These are phyloP conservation scores for Xanthia togata DNA, from an alignment of 2,888 invertebrate species.

Conservation along the genomic window DNA sequence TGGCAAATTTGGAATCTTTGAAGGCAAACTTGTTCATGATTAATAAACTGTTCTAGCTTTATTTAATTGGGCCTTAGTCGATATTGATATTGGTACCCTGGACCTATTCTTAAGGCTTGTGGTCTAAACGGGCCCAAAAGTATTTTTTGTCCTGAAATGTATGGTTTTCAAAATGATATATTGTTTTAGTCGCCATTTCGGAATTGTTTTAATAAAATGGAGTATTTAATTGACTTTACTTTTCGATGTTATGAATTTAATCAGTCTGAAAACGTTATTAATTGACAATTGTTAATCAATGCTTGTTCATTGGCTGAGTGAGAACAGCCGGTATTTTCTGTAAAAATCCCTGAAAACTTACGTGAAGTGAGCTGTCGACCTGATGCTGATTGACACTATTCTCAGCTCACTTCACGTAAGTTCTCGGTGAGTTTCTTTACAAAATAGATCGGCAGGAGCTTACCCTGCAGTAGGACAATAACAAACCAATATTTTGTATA, in stretches of 20 bases:
- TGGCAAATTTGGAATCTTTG: not conserved
- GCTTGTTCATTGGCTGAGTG: not conserved
- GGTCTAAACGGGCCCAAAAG: not conserved
- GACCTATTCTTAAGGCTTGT: too few relatives aligned
- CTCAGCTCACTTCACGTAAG: not conserved
- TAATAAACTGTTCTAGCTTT: not conserved
- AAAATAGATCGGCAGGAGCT: not conserved
- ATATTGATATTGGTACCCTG: not conserved
- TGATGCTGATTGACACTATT: not conserved
- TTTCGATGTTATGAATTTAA: not conserved
- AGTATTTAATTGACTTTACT: not conserved
- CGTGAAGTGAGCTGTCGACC: not conserved
- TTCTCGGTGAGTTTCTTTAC: not conserved
- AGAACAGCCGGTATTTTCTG: not conserved
- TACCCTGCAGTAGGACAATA: too few relatives aligned
- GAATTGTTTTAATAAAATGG: too few relatives aligned
- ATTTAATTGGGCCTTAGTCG: not conserved
- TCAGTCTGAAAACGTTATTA: not conserved
- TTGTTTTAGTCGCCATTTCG: not conserved
- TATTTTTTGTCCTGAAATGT: not conserved
- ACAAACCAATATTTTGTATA: not conserved
- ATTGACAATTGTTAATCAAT: not conserved
- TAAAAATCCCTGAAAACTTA: not conserved
- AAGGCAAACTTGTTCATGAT: constrained; percentile 5
- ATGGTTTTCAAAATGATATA: not conserved